phyloP scores from a whole-genome alignment of 2,888 invertebrate genomes.

The Glyphotaelius pellucidus region DNA sequence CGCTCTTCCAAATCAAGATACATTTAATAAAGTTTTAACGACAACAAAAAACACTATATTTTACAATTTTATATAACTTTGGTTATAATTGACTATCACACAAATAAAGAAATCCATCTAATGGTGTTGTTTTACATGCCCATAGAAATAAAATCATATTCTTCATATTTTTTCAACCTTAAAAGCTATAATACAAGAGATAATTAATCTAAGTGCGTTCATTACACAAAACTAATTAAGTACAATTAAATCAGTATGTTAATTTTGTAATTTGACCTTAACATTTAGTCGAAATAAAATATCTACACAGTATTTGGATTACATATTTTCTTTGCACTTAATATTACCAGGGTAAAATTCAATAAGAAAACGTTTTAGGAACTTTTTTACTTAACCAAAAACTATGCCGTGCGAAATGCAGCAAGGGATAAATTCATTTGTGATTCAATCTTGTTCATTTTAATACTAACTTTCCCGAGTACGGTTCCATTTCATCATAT shows the following conservation, averaged over 20 bases:
- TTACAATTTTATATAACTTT: constrained; percentile 63
- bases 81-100: constrained; percentile 66
- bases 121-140: constrained; percentile 56
- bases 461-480: constrained; percentile 23
- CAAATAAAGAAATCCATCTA: constrained; percentile 63
- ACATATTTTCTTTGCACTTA: constrained; percentile 6
- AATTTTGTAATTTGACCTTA: constrained; percentile 3
- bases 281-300: constrained; percentile 30
- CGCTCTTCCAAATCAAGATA: constrained; percentile 26
- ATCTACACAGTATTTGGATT: neutral
- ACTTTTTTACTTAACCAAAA: constrained; percentile 64
- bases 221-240: constrained; percentile 49
- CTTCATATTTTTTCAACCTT: constrained; percentile 21
- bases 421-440: constrained; percentile 30
- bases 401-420: constrained; percentile 23
- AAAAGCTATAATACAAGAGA: constrained; percentile 49
- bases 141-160: constrained; percentile 47
- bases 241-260: constrained; percentile 50
- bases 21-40: constrained; percentile 42
- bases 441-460: constrained; percentile 45
- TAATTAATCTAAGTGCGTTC: constrained; percentile 39
- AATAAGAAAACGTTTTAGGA: constrained; percentile 59
- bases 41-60: constrained; percentile 48
- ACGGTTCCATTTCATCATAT: neutral
- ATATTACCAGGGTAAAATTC: constrained; percentile 22